Percentiles rank a stretch among this genome's conserved stretches.
These are phyloP conservation scores for Hydropsyche betteni DNA, from an alignment of 2,888 invertebrate species.

Conservation along the genomic window DNA sequence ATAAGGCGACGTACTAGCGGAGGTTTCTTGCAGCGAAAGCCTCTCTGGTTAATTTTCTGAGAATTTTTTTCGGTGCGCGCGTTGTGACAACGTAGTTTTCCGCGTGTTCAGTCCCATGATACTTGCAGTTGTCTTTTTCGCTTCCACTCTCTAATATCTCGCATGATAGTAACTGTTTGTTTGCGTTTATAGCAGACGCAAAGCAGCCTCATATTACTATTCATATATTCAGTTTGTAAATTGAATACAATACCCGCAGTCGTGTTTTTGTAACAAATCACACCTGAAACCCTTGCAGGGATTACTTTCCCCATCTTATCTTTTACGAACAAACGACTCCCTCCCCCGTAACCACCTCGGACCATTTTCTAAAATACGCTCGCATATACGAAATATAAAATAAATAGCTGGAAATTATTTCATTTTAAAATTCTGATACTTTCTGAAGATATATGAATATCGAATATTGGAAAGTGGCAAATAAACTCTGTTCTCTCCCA, in stretches of 20 bases:
- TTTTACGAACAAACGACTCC: slow-evolving; percentile 33
- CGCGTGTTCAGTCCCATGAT: slow-evolving; percentile 35
- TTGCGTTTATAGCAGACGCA: slow-evolving; percentile 39
- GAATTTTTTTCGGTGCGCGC: not conserved
- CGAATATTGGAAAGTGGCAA: no score
- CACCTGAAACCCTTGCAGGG: slow-evolving; percentile 41
- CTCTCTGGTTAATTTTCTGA: not conserved
- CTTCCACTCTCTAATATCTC: slow-evolving; percentile 39
- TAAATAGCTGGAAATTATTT: not conserved
- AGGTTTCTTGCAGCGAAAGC: not conserved
- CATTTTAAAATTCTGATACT: no score
- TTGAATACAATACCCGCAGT: slow-evolving; percentile 43
- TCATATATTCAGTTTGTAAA: slow-evolving; percentile 45
- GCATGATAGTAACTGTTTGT: slow-evolving; percentile 39
- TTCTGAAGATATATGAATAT: no score
- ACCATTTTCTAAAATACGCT: not conserved
- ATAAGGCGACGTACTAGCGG: not conserved
- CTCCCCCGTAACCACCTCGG: not conserved
- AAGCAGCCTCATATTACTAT: slow-evolving; percentile 39
- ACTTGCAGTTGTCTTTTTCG: slow-evolving; percentile 38
- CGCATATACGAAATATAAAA: not conserved
- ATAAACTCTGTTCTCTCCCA: no score
- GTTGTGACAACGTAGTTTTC: slow-evolving; percentile 29
- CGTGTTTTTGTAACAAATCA: slow-evolving; percentile 43
- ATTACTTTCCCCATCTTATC: slow-evolving; percentile 37